phyloP scores from a whole-genome alignment of 2,888 invertebrate species.

The Cryptus armator region DNA sequence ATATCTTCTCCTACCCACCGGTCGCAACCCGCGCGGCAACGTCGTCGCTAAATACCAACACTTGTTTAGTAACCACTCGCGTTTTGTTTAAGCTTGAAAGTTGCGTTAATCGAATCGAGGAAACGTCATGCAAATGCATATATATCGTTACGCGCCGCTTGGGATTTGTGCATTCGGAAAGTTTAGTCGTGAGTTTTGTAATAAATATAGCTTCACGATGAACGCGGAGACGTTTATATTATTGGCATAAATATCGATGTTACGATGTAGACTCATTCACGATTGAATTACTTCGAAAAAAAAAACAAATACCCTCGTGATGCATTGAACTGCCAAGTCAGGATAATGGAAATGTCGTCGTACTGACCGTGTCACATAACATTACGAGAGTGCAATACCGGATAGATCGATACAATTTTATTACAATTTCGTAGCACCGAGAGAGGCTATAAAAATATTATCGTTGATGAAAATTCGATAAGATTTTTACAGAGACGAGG shows the following conservation, averaged over 20 bases:
- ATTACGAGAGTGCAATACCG: not conserved
- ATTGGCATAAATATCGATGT: too few species aligned
- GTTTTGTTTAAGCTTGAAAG: slow-evolving; percentile 25
- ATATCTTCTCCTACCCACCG: slow-evolving; percentile 3
- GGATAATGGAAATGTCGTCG: not conserved
- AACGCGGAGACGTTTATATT: slow-evolving; percentile 5
- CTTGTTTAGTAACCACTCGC: slow-evolving; percentile 11
- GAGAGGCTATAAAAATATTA: not conserved
- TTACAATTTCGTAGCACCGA: not conserved
- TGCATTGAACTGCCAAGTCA: not conserved
- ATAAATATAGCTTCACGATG: too few species aligned
- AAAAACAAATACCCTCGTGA: not conserved
- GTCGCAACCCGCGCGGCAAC: not conserved
- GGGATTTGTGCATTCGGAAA: too few species aligned
- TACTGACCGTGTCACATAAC: not conserved
- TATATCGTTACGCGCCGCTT: too few species aligned
- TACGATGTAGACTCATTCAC: too few species aligned
- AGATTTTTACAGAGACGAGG: not conserved
- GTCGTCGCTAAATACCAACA: slow-evolving; percentile 8
- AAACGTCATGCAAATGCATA: not conserved
- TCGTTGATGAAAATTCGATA: not conserved
- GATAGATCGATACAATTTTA: slow-evolving; percentile 2
- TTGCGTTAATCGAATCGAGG: not conserved
- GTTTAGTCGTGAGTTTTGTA: too few species aligned
- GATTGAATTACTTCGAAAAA: too few species aligned